Evolutionary conservation across 2,797 vertebrate genomes (phyloP).

Genomic region (Morus bassanus): DNA sequence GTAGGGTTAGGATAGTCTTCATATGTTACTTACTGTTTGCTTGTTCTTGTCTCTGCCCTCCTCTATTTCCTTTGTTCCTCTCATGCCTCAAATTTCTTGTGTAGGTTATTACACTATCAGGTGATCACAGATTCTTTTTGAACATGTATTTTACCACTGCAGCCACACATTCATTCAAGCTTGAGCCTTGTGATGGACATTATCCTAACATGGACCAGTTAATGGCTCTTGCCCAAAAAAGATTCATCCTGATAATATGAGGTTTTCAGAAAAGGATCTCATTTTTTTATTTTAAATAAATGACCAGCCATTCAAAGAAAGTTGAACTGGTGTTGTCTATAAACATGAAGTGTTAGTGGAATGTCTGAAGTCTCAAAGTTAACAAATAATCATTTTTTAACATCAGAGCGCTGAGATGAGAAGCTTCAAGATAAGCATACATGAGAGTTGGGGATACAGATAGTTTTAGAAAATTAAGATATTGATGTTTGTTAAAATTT

Average conservation of each 20-base stretch:
- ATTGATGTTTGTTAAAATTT: background rate
- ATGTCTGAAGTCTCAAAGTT: background rate
- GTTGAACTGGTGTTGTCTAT: background rate
- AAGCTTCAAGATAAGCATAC: background rate
- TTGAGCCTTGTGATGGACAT: background rate
- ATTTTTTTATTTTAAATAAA: background rate
- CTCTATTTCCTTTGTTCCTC: background rate
- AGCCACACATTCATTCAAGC: background rate
- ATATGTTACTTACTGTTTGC: background rate
- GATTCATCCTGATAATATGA: background rate
- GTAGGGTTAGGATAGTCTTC: background rate
- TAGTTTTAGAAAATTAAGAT: background rate
- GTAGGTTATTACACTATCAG: background rate
- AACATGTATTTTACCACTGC: background rate
- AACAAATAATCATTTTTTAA: background rate
- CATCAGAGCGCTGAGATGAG: background rate
- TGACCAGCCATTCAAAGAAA: background rate
- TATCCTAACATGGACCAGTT: background rate
- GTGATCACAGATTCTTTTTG: background rate
- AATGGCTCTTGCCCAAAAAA: background rate
- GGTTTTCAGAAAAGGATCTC: background rate
- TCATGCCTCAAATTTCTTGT: background rate
- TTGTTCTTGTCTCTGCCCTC: background rate
- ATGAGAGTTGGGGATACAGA: background rate
- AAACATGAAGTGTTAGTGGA: background rate